Evolutionary conservation across 2,113 vertebrate genomes (phyloP).

Genomic region (Limnothrissa miodon): DNA sequence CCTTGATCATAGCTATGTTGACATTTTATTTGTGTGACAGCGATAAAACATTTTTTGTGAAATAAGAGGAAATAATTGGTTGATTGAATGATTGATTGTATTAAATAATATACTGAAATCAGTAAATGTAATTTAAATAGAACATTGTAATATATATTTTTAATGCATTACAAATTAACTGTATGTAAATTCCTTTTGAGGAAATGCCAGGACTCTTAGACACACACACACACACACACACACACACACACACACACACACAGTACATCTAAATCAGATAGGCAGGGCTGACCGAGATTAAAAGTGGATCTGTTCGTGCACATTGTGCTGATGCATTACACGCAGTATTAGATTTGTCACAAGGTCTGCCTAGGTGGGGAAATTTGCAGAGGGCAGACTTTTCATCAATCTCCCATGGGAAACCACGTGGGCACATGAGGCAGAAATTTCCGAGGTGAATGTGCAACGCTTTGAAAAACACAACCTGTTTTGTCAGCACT

Average conservation of each 20-base stretch:
- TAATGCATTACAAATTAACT: not conserved
- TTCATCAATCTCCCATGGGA: slow-evolving; percentile 43
- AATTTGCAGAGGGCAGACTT: slow-evolving; percentile 42
- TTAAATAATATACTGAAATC: not conserved
- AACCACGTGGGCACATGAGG: slow-evolving; percentile 24
- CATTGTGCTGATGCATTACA: slow-evolving; percentile 43
- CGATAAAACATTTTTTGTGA: not conserved
- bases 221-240: slow-evolving; percentile 20
- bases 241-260: slow-evolving; percentile 13
- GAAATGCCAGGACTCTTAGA: not conserved
- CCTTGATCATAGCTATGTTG: not conserved
- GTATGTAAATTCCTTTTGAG: not conserved
- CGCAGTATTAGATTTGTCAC: slow-evolving; percentile 40
- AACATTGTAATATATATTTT: not conserved
- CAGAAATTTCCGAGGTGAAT: slow-evolving; percentile 43
- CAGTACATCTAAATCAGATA: slow-evolving; percentile 4
- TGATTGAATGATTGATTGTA: no score
- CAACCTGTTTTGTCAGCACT: slow-evolving; percentile 45
- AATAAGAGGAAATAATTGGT: not conserved
- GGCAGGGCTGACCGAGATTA: slow-evolving; percentile 32
- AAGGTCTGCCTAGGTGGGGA: slow-evolving; percentile 35
- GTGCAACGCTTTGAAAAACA: slow-evolving; percentile 44
- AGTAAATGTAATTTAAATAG: no score
- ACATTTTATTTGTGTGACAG: not conserved
- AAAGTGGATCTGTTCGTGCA: slow-evolving; percentile 42